phyloP scores from a whole-genome alignment of 2,888 invertebrate genomes.

The Erpobdella octoculata region DNA sequence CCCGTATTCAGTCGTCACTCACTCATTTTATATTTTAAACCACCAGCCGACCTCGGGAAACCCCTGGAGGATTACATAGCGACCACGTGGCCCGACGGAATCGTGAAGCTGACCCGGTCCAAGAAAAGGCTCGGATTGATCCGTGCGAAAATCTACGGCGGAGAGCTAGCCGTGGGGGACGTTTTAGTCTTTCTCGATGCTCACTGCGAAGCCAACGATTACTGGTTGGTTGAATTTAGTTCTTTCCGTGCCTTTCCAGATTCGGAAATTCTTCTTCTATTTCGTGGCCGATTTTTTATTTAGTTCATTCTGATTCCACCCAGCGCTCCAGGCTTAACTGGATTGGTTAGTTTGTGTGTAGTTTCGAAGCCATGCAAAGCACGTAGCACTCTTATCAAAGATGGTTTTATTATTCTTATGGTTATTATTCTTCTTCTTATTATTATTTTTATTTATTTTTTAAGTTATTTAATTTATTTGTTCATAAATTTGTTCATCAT shows the following conservation, averaged over 20 bases:
- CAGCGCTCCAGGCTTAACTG: too few species aligned
- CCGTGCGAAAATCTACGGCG: slow-evolving; percentile 79
- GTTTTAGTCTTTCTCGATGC: slow-evolving; percentile 52
- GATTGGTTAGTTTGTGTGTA: too few species aligned
- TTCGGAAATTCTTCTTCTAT: background rate
- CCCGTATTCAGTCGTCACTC: background rate
- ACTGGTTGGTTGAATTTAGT: slow-evolving; percentile 41
- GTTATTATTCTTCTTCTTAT: too few species aligned
- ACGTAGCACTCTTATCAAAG: too few species aligned
- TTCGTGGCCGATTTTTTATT: background rate
- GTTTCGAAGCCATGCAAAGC: too few species aligned
- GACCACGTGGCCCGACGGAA: slow-evolving; percentile 53
- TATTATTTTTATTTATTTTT: too few species aligned
- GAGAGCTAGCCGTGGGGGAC: slow-evolving; percentile 62
- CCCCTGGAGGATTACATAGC: slow-evolving; percentile 59
- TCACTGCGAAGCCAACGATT: slow-evolving; percentile 50
- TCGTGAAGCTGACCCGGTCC: slow-evolving; percentile 67
- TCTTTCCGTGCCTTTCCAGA: background rate
- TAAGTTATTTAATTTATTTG: too few species aligned
- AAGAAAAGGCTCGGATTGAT: slow-evolving; percentile 75
- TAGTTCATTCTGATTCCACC: background rate
- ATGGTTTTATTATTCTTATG: too few species aligned
- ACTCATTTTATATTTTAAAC: too few species aligned
- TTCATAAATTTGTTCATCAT: too few species aligned
- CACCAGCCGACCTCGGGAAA: slow-evolving; percentile 44